phyloP scores from a whole-genome alignment of 2,797 vertebrate species.

The Myripristis jacobus region DNA sequence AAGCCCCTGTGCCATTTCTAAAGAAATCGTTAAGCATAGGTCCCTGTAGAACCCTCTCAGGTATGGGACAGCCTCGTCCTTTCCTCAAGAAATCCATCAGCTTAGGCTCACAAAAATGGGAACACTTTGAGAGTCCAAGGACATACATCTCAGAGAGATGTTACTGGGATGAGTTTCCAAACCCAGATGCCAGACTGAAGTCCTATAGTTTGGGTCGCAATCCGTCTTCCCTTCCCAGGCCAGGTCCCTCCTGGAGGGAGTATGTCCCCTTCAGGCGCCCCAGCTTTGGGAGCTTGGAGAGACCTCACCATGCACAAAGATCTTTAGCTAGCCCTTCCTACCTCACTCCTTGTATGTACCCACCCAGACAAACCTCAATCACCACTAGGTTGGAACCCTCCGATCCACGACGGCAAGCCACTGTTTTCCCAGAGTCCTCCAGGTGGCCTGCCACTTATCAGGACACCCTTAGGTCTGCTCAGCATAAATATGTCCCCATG shows the following conservation, averaged over 20 bases:
- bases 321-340: slow-evolving; percentile 74
- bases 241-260: slow-evolving; percentile 80
- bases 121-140: slow-evolving; percentile 82
- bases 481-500: slow-evolving; percentile 77
- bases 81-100: slow-evolving; percentile 85
- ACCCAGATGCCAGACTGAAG: slow-evolving; percentile 76
- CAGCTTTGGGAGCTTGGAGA: slow-evolving; percentile 75
- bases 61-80: slow-evolving; percentile 72
- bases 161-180: slow-evolving; percentile 81
- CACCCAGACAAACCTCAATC: slow-evolving; percentile 66
- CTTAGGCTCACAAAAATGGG: slow-evolving; percentile 83
- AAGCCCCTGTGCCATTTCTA: slow-evolving; percentile 82
- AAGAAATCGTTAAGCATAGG: slow-evolving; percentile 84
- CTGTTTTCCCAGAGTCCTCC: slow-evolving; percentile 78
- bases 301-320: slow-evolving; percentile 68
- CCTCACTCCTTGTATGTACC: slow-evolving; percentile 72
- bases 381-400: slow-evolving; percentile 70
- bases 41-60: slow-evolving; percentile 78
- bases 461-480: slow-evolving; percentile 75
- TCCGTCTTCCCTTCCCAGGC: slow-evolving; percentile 68
- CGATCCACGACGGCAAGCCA: slow-evolving; percentile 78
- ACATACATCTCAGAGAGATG: slow-evolving; percentile 80
- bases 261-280: slow-evolving; percentile 73
- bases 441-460: slow-evolving; percentile 79
- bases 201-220: slow-evolving; percentile 80